Percentiles rank a stretch among this genome's conserved stretches.
Conservation (phyloP, 2,113 vertebrate genomes). For the Mustelus asterias region DNA sequence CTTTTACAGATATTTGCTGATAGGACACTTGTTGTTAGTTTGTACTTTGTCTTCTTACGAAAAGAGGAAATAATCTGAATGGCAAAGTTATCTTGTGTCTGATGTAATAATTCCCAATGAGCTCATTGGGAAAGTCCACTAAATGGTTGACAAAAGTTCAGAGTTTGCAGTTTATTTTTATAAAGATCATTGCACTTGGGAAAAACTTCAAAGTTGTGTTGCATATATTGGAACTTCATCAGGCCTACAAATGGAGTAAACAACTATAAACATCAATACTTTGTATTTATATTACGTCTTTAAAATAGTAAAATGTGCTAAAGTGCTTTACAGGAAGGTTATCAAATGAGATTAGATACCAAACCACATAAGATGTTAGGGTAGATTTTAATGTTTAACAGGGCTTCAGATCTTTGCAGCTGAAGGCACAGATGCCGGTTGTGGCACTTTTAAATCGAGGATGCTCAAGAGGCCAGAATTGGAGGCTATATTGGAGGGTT, state of each 20-base stretch:
- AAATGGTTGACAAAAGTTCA: neutral
- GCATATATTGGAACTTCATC: neutral
- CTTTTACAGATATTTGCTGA: neutral
- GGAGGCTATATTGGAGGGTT: neutral
- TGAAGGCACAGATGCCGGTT: neutral
- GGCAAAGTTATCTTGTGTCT: neutral
- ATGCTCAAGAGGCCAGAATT: neutral
- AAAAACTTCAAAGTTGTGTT: neutral
- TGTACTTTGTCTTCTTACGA: neutral
- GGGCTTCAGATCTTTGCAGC: neutral
- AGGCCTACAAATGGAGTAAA: neutral
- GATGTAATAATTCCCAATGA: neutral
- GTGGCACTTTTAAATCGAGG: neutral
- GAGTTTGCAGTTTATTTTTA: neutral
- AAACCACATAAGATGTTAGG: neutral
- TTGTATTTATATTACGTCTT: neutral
- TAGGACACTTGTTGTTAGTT: neutral
- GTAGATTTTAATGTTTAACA: too few relatives aligned
- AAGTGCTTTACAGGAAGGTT: neutral
- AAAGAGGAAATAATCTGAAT: neutral
- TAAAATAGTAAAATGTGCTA: neutral
- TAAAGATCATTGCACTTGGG: neutral
- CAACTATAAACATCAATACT: neutral
- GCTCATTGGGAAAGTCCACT: neutral
- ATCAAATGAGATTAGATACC: neutral